Evolutionary conservation across 2,797 vertebrate genomes (phyloP), one percentile per base, ranked within the genome.

Genomic region (Acanthopagrus latus): DNA sequence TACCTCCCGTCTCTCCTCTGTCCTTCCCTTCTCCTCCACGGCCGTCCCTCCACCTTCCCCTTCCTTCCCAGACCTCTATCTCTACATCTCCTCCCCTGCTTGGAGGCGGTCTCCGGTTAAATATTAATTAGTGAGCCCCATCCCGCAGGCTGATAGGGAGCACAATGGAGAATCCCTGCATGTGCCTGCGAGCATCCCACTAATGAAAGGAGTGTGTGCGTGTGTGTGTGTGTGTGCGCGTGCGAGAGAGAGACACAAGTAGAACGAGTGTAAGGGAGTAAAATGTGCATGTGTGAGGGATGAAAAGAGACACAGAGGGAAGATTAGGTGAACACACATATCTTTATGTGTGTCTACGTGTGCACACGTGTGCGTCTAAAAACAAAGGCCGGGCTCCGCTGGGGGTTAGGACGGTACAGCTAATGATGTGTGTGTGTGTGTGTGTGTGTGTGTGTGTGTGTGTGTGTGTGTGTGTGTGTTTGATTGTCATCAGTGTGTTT

Each of bases 61-160:
- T 81, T n/a, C 54, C 66, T 76, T 29, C 20, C 41, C 71, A 46
- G n/a, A 69, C 56, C 64, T 80, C 78, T 75, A 88, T 92, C 91
- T 75, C 68, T 63, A 48, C 85, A 87, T 93, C 90, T 76, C 85
- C 86, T 78, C 85, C 88, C 75, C 62, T 75, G 81, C 89, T 93
- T 43, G 47, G 82, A 93, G 85, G 88, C 81, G 65, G 80, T 83
- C 88, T 92, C 89, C 84, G 76, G 93, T 95, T 95, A 95, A 94
- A 95, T 94, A 95, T 95, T 95, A 95, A 96, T 95, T 95, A 95
- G 92, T 81, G 84, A 83, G 74, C 75, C 88, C 76, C 87, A 83
- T 94, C 91, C 93, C 85, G 83, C 83, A 76, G 93, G 93, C 93
- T 91, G 90, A 92, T 92, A 87, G 87, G 86, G 80, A 84, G 84